These are phyloP conservation scores for Leptarthrus brevirostris DNA, from an alignment of 2,888 invertebrate species.

Conservation along the genomic window DNA sequence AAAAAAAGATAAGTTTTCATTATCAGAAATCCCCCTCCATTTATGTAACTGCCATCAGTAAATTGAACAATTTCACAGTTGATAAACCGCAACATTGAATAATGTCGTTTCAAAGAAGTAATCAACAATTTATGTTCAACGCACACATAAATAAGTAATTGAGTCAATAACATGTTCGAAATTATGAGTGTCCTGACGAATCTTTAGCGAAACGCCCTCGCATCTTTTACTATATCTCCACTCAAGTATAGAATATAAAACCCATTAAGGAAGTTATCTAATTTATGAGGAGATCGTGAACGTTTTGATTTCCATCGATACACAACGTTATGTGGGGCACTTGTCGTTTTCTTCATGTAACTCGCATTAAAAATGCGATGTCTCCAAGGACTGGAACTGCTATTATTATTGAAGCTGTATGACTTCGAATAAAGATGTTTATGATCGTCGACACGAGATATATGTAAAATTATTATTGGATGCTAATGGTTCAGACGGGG, in stretches of 20 bases:
- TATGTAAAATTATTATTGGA: too few relatives aligned
- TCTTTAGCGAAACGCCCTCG: too few relatives aligned
- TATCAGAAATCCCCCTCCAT: constrained; percentile 6
- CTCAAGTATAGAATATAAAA: constrained; percentile 28
- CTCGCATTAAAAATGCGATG: background rate
- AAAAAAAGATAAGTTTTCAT: constrained; percentile 22
- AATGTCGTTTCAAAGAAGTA: constrained; percentile 25
- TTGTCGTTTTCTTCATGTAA: background rate
- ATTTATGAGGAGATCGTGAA: constrained; percentile 36
- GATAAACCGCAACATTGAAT: constrained; percentile 41
- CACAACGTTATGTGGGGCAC: background rate
- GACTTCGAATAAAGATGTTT: background rate
- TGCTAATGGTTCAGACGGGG: too few relatives aligned
- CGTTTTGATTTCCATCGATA: background rate
- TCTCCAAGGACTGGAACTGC: background rate
- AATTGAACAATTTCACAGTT: constrained; percentile 29
- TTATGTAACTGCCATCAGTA: constrained; percentile 1
- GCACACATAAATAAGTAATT: constrained; percentile 44
- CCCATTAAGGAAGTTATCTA: constrained; percentile 45
- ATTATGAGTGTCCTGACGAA: too few relatives aligned
- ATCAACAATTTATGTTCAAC: constrained; percentile 37
- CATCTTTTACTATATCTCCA: too few relatives aligned
- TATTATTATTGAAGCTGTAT: background rate
- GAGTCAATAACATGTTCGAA: constrained; percentile 39
- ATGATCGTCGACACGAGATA: background rate